These are phyloP conservation scores for Psittacula cyanocephala DNA, from an alignment of 2,113 vertebrate species.

Conservation along the genomic window DNA sequence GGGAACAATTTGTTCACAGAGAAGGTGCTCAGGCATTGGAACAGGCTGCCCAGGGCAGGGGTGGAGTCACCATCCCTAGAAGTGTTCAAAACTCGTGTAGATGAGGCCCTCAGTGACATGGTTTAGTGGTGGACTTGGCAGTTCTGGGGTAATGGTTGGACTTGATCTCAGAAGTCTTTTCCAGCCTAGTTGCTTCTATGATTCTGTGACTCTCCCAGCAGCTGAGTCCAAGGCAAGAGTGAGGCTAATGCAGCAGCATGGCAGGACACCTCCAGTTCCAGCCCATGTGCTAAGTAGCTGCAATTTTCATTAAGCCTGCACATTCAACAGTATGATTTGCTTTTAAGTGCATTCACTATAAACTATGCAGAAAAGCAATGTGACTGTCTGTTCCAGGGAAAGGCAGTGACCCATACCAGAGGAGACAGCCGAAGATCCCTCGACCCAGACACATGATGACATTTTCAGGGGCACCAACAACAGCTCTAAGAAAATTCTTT, in stretches of 20 bases:
- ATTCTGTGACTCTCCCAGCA: not conserved
- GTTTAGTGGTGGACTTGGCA: not conserved
- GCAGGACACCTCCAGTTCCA: not conserved
- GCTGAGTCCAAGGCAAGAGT: not conserved
- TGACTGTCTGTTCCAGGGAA: not conserved
- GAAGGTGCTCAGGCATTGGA: not conserved
- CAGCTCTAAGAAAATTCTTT: not conserved
- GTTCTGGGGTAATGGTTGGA: not conserved
- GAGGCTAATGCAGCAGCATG: not conserved
- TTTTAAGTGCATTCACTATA: not conserved
- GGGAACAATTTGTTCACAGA: not conserved
- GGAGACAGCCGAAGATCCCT: not conserved
- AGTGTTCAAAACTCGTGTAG: not conserved
- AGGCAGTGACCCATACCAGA: not conserved
- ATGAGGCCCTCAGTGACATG: not conserved
- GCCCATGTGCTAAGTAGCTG: not conserved
- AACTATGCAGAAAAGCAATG: constrained; percentile 1
- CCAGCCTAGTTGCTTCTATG: not conserved
- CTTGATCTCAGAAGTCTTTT: not conserved
- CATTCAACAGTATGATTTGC: not conserved
- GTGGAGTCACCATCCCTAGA: not conserved
- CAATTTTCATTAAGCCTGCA: not conserved
- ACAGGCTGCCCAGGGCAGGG: not conserved
- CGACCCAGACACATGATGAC: not conserved
- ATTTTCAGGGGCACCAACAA: not conserved